phyloP scores from a whole-genome alignment of 2,113 vertebrate genomes.

The Theristicus caerulescens region DNA sequence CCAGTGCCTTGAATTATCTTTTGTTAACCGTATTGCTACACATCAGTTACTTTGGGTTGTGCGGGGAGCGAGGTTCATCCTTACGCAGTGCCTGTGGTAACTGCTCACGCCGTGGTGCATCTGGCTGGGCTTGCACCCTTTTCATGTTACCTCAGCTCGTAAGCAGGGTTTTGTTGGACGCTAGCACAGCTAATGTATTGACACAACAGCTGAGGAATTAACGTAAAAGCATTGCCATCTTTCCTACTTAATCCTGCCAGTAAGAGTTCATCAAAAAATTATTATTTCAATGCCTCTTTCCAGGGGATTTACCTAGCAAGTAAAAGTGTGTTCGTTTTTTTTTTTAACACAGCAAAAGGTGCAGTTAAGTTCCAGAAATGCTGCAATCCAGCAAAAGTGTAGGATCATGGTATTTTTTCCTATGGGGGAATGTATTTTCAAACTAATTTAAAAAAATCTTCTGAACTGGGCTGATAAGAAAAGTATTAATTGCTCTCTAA shows the following conservation, averaged over 20 bases:
- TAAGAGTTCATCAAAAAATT: neutral
- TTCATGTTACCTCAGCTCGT: neutral
- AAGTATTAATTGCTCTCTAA: slow-evolving; percentile 56
- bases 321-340: neutral
- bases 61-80: neutral
- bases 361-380: slow-evolving; percentile 18
- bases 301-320: neutral
- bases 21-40: neutral
- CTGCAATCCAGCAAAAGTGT: neutral
- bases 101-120: neutral
- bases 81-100: fast-evolving
- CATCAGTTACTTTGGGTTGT: neutral
- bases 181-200: neutral
- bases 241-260: neutral
- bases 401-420: slow-evolving; percentile 32
- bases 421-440: slow-evolving; percentile 30
- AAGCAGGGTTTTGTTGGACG: neutral
- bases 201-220: neutral
- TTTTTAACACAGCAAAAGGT: neutral
- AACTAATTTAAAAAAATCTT: slow-evolving; percentile 35
- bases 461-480: slow-evolving; percentile 46
- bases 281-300: neutral
- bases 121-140: neutral
- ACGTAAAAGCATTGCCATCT: neutral
- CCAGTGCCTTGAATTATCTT: neutral